Evolutionary conservation across 2,888 invertebrate species (phyloP), one percentile per base, ranked within the genome.

Genomic region (Malachius bipustulatus): DNA sequence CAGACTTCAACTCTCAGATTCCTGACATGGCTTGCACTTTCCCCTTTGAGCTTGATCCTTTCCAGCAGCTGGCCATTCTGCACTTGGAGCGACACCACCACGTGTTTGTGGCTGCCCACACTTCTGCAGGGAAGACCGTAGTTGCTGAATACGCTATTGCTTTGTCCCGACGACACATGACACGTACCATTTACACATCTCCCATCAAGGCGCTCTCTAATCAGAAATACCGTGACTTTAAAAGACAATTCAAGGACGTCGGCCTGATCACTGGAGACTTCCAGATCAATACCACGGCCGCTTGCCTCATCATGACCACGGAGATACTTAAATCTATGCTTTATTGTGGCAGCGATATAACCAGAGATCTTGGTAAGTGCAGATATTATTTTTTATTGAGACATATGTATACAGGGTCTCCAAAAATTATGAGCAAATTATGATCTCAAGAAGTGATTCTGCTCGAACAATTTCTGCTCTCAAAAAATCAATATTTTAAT

Each of bases 61-160:
- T 99, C 58, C 98, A 99, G 59, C 94, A 98, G 64, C 85, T 88
- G 70, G 96, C 98, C 1, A 89, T 99, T 39, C 63, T 96, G 4
- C 88, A 87, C 58, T 64, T 99, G 35, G 97, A 98, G 64, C 81
- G 87, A 51, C 82, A 88, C 9, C 82, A 91, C 50, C 90, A 91
- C 58, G 91, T 99, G 1, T 97, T 99, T 62, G 96, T 99, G 0
- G 94, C 98, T 0, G 98, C 98, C 0, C 98, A 99, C 57, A 99
- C 98, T 0, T 98, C 98, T 0, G 98, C 98, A 1, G 91, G 88
- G 14, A 99, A 99, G 67, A 99, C 98, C 0, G 97, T 94, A 0
- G 94, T 99, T 1, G 98, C 98, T 0, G 98, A 98, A 65, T 99
- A 98, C 63, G 98, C 98, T 0, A 93, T 99, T 47, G 97, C 97